Percentiles rank a stretch among this genome's conserved stretches.
Evolutionary conservation across 2,888 invertebrate species (phyloP).

Genomic region (Junonia oenone): DNA sequence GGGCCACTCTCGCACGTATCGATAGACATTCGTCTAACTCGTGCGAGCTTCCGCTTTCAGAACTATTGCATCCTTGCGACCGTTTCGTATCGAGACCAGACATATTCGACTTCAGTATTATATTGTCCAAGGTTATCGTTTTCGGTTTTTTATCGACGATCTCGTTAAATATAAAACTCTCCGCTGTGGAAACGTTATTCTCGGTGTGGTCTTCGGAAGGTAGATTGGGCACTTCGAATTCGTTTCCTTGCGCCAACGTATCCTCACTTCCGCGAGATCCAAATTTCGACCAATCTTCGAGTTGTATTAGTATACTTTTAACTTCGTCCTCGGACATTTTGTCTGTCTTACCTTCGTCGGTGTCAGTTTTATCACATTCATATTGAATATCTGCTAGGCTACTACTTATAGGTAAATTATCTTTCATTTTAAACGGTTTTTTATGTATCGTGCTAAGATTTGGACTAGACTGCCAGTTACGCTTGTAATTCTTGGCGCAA

Average conservation of each 20-base stretch:
- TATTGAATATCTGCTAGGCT: conserved; percentile 66
- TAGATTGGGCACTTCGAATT: conserved; percentile 66
- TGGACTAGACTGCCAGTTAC: conserved; percentile 70
- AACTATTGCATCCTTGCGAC: conserved; percentile 38
- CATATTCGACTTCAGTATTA: conserved; percentile 54
- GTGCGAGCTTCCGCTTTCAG: conserved; percentile 45
- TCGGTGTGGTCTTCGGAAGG: conserved; percentile 62
- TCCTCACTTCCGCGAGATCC: conserved; percentile 72
- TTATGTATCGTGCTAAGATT: conserved; percentile 51
- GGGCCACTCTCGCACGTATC: conserved; percentile 39
- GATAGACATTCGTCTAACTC: conserved; percentile 40
- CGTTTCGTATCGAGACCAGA: conserved; percentile 47
- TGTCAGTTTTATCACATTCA: conserved; percentile 57
- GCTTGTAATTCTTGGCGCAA: conserved; percentile 61
- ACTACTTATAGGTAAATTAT: conserved; percentile 53
- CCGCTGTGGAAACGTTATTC: conserved; percentile 35
- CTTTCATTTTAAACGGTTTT: conserved; percentile 39
- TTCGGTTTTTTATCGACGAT: conserved; percentile 71
- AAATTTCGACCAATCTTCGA: conserved; percentile 72
- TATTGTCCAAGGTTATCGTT: conserved; percentile 67
- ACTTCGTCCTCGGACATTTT: conserved; percentile 69
- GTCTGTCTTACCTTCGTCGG: conserved; percentile 47
- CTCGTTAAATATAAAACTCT: conserved; percentile 70
- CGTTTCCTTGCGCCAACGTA: conserved; percentile 67
- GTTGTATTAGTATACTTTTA: conserved; percentile 66